Evolutionary conservation across 2,113 vertebrate genomes (phyloP), one percentile per base, ranked within the genome.

Genomic region (Amphilophus citrinellus): DNA sequence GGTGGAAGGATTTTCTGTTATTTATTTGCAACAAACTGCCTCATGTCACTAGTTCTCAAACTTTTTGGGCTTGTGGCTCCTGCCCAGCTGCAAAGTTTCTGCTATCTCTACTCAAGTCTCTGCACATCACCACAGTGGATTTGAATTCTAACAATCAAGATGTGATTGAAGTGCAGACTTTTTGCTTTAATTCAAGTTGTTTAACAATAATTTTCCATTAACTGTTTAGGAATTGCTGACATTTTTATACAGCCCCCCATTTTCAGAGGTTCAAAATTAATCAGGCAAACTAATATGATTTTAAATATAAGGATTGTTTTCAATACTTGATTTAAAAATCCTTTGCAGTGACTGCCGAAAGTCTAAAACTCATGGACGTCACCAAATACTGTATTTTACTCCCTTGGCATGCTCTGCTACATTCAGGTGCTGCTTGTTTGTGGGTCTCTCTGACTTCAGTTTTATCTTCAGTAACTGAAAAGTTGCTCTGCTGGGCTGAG

Each of bases 341-440:
- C 2, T 68, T 68, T 68, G 22, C 44, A 47, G 2, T 47, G 14
- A 27, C 65, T 47, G 42, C 44, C 44, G 14, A 3, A 47, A 15
- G 44, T 14, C 14, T 47, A 47, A 14, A 68, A 50, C 42, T 30
- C 65, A 47, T 68, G 65, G 42, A 50, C 42, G 30, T 18, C 22
- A 47, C 22, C 3, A 47, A 18, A 24, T 71, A 5, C 27, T 0
- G 0, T 15, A 50, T 30, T 50, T 50, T 50, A 35, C 42, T 50
- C 65, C 18, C 22, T 50, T 71, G 42, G 27, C 42, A 66, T 44
- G 24, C n/a, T 66, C 13, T 27, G 63, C 39, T 66, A 13, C 39
- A 50, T 50, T 50, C 9, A 27, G 15, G 50, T 71, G 22, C 65
- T 18, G 9, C 22, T 68, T 50, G 15, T 68, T 68, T 68, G 22